Conservation (phyloP, 2,888 invertebrate species). For the Drosophila maculinotata region DNA sequence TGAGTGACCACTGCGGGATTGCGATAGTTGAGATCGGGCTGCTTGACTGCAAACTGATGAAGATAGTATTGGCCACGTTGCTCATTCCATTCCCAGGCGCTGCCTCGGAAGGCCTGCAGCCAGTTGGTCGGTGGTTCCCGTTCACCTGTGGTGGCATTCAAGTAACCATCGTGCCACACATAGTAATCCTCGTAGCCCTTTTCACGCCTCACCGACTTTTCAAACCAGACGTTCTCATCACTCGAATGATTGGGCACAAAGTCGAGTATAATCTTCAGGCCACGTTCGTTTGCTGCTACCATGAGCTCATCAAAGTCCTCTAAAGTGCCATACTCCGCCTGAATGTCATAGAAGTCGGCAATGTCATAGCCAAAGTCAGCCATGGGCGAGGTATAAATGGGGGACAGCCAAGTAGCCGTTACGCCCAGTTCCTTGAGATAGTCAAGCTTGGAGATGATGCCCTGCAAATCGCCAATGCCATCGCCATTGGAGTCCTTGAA, state of each 20-base stretch:
- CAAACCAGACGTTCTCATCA: constrained; percentile 94
- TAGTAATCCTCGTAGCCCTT: constrained; percentile 90
- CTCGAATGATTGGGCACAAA: constrained; percentile 92
- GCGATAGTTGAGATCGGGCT: constrained; percentile 91
- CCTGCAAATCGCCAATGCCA: constrained; percentile 93
- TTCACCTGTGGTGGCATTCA: constrained; percentile 55
- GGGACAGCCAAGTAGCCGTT: constrained; percentile 90
- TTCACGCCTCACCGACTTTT: constrained; percentile 88
- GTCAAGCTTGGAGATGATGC: constrained; percentile 87
- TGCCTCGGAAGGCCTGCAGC: constrained; percentile 88
- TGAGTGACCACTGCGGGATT: constrained; percentile 88
- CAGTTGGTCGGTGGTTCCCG: constrained; percentile 81
- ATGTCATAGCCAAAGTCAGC: constrained; percentile 92
- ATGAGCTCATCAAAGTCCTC: constrained; percentile 88
- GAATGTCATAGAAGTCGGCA: constrained; percentile 88
- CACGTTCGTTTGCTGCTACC: constrained; percentile 86
- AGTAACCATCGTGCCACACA: constrained; percentile 89
- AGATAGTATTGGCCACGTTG: constrained; percentile 89
- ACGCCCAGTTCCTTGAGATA: constrained; percentile 89
- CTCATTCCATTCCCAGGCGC: constrained; percentile 90
- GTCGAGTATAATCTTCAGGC: constrained; percentile 87
- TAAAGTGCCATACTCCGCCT: constrained; percentile 89
- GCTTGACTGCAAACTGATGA: constrained; percentile 90
- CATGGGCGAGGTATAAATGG: constrained; percentile 91
- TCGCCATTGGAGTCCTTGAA: constrained; percentile 93